Percentiles rank a stretch among this genome's conserved stretches.
These are phyloP conservation scores for Dendrocincla fuliginosa DNA, from an alignment of 2,797 vertebrate species.

Conservation along the genomic window DNA sequence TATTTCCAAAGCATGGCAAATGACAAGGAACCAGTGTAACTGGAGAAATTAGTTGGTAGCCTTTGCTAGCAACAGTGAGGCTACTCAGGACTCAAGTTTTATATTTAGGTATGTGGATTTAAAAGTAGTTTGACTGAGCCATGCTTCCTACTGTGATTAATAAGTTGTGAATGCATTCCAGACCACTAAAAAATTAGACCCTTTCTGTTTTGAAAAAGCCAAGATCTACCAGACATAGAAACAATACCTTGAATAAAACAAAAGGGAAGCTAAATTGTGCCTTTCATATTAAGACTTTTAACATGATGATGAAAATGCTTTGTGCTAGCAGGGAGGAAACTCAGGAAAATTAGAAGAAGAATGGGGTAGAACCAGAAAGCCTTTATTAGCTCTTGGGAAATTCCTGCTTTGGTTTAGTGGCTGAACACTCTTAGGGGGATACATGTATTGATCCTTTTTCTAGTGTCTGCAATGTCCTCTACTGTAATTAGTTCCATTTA, in stretches of 20 bases:
- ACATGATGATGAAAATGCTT: neutral
- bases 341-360: constrained; percentile 25
- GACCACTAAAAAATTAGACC: neutral
- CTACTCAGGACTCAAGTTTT: neutral
- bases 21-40: neutral
- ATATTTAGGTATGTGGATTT: neutral
- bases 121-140: neutral
- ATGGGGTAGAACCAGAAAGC: neutral
- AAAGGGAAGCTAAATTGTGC: neutral
- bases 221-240: neutral
- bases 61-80: neutral
- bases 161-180: neutral
- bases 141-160: neutral
- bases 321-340: neutral
- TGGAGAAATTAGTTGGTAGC: neutral
- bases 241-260: neutral
- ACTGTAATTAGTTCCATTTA: constrained; percentile 44
- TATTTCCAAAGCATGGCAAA: neutral
- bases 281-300: neutral
- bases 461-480: constrained; percentile 9
- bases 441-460: neutral
- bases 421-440: constrained; percentile 11
- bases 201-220: neutral
- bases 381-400: neutral
- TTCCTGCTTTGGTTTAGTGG: constrained; percentile 22